These are phyloP conservation scores for Hestina assimilis DNA, from an alignment of 1,140 invertebrate genomes.

Conservation along the genomic window DNA sequence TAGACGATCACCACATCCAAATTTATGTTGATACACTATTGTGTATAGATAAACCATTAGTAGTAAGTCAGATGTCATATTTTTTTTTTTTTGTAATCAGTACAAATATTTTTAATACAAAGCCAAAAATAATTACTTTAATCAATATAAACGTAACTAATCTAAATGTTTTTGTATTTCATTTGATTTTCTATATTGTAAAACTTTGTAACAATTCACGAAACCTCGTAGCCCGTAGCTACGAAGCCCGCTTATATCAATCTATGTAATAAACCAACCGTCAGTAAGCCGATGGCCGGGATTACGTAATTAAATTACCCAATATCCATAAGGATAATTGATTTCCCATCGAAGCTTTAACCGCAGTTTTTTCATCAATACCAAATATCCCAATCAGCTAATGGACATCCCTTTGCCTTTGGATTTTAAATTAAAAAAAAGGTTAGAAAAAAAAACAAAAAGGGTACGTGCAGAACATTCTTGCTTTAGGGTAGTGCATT, in stretches of 20 bases:
- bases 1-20: too few species aligned
- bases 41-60: too few species aligned
- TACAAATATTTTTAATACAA: too few species aligned
- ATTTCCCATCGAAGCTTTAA: conserved; percentile 22
- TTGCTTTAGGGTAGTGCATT: conserved; percentile 69
- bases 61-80: too few species aligned
- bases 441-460: conserved; percentile 43
- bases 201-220: not conserved
- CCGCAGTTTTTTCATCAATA: conserved; percentile 27
- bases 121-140: too few species aligned
- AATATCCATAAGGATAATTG: conserved; percentile 35
- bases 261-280: conserved; percentile 18
- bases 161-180: too few species aligned
- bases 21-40: too few species aligned
- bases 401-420: conserved; percentile 61
- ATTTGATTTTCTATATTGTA: too few species aligned
- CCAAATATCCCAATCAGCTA: conserved; percentile 49
- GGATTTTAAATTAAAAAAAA: conserved; percentile 56
- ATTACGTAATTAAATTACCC: conserved; percentile 34
- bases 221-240: not conserved
- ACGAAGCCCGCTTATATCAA: conserved; percentile 1
- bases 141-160: too few species aligned
- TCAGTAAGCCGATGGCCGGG: conserved; percentile 22
- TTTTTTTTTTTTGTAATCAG: too few species aligned
- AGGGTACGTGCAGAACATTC: conserved; percentile 68